Percentiles rank a stretch among this genome's conserved stretches.
phyloP scores from a whole-genome alignment of 1,140 invertebrate species.

The Psix sp. region DNA sequence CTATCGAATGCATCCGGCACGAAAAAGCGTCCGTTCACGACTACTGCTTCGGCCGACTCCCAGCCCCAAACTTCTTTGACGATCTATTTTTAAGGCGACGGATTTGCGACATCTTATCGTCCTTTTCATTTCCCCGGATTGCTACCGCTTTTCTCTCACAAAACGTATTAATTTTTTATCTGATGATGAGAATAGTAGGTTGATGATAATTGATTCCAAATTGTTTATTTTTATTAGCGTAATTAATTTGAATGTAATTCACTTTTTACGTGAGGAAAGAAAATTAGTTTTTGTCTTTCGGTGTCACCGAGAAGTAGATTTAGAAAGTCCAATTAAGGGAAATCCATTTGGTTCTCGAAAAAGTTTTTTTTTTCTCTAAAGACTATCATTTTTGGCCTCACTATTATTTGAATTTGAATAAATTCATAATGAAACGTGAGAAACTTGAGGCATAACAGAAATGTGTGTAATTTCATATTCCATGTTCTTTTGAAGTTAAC shows the following conservation, averaged over 20 bases:
- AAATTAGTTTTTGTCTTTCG: too few species aligned
- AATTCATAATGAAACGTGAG: conserved; percentile 3
- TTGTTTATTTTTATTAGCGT: too few species aligned
- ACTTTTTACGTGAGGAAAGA: too few species aligned
- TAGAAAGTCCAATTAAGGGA: too few species aligned
- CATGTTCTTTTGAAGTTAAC: conserved; percentile 2
- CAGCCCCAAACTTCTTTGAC: neutral
- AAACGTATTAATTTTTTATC: neutral
- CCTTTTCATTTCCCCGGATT: neutral
- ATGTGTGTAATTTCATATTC: conserved; percentile 7
- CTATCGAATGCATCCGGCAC: conserved; percentile 30
- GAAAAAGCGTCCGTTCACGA: conserved; percentile 30
- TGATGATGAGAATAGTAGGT: too few species aligned
- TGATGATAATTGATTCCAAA: too few species aligned
- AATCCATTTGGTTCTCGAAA: too few species aligned
- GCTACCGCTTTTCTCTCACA: neutral
- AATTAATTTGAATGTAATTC: too few species aligned
- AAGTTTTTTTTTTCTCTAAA: too few species aligned
- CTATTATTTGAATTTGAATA: too few species aligned
- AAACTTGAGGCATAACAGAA: neutral
- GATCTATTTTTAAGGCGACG: conserved; percentile 46
- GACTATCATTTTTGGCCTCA: too few species aligned
- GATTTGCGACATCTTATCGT: conserved; percentile 27
- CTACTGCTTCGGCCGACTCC: conserved; percentile 23
- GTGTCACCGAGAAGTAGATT: too few species aligned